phyloP scores from a whole-genome alignment of 2,797 vertebrate genomes.

The Poecile montanus region DNA sequence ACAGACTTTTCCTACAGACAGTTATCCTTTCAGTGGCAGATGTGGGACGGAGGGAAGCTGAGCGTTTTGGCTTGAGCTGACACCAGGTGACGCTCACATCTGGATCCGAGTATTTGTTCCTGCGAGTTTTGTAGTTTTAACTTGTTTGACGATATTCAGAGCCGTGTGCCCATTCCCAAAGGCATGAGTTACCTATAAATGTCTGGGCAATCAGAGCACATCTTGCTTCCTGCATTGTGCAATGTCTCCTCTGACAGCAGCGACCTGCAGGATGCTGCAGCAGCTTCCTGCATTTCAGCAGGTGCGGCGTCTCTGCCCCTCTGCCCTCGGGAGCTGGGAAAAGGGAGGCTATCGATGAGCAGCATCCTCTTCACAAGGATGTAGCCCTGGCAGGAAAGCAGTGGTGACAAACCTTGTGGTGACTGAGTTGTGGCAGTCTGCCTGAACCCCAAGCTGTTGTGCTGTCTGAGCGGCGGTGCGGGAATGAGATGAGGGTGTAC shows the following conservation, averaged over 20 bases:
- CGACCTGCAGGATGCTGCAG: neutral
- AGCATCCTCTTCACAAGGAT: neutral
- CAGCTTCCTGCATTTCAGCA: neutral
- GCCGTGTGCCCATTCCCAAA: neutral
- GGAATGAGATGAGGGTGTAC: neutral
- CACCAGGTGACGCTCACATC: conserved; percentile 32
- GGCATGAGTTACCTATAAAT: neutral
- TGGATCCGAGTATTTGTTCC: neutral
- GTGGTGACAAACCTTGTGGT: neutral
- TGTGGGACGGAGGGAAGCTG: neutral
- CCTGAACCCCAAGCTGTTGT: neutral
- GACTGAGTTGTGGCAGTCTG: neutral
- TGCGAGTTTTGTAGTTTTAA: neutral
- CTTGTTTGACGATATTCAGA: neutral
- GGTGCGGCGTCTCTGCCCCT: neutral
- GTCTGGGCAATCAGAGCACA: neutral
- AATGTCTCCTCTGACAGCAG: neutral
- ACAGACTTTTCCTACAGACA: neutral
- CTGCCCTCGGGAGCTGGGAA: neutral
- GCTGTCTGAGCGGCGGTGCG: neutral
- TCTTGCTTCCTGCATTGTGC: neutral
- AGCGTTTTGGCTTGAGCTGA: neutral
- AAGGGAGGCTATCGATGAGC: neutral
- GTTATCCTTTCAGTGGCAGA: neutral
- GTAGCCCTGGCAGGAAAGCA: neutral